Percentiles rank a stretch among this genome's conserved stretches.
Evolutionary conservation across 2,113 vertebrate species (phyloP).

Genomic region (Elachura formosa): DNA sequence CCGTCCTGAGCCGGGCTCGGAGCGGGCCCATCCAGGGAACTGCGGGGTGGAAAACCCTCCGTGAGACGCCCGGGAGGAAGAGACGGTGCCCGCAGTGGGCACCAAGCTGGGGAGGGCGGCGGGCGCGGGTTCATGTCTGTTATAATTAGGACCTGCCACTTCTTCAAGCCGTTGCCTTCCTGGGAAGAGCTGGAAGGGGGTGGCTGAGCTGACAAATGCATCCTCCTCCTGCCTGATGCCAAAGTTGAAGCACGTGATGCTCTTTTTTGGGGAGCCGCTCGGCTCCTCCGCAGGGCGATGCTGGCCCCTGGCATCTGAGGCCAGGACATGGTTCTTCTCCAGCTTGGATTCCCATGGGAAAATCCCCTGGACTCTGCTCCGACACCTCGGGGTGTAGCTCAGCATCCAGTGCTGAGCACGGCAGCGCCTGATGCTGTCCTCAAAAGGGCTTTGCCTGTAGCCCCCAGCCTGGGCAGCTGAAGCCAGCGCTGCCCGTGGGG

Average conservation of each 20-base stretch:
- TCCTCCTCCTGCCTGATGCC: slow-evolving; percentile 55
- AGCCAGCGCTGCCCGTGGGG: accelerated
- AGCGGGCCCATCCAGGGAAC: neutral
- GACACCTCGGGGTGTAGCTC: accelerated
- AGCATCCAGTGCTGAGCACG: no score
- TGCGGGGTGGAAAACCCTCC: neutral
- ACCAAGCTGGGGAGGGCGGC: neutral
- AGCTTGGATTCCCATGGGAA: accelerated
- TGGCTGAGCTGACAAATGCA: slow-evolving; percentile 60
- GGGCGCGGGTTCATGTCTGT: neutral
- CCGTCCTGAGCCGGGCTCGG: neutral
- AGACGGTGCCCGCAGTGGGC: neutral
- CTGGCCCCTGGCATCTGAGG: neutral
- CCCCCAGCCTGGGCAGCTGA: neutral
- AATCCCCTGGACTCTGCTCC: accelerated
- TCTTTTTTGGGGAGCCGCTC: neutral
- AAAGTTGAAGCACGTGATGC: slow-evolving; percentile 47
- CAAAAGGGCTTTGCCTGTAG: neutral
- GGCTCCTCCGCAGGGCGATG: neutral
- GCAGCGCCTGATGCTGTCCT: neutral
- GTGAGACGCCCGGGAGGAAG: neutral
- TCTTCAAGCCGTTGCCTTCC: slow-evolving; percentile 28
- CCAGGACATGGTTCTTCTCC: accelerated
- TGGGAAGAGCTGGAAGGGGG: slow-evolving; percentile 59
- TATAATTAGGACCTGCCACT: slow-evolving; percentile 54